These are phyloP conservation scores for Austrofundulus limnaeus DNA, from an alignment of 2,113 vertebrate species.

Conservation along the genomic window DNA sequence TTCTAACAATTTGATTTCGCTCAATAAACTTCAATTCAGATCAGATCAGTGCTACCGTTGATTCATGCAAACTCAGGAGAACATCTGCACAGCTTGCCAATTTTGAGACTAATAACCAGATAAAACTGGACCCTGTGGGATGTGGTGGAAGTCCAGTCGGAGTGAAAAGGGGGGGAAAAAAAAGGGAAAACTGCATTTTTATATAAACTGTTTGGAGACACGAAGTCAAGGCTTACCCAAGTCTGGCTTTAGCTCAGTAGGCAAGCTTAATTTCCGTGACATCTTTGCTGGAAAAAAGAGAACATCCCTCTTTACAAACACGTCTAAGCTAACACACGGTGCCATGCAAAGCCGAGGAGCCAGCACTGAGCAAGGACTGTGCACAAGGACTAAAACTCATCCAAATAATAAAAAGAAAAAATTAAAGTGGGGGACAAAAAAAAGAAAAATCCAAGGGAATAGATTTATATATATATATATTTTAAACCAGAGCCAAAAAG, in stretches of 20 bases:
- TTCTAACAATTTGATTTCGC: constrained; percentile 22
- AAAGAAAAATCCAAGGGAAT: too few relatives aligned
- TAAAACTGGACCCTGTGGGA: constrained; percentile 55
- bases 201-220: constrained; percentile 70
- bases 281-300: constrained; percentile 98
- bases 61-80: constrained; percentile 66
- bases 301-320: constrained; percentile 92
- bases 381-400: constrained; percentile 51
- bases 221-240: constrained; percentile 94
- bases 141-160: constrained; percentile 60
- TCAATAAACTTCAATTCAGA: constrained; percentile 25
- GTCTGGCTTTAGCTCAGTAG: constrained; percentile 99
- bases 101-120: constrained; percentile 61
- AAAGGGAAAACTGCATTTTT: constrained; percentile 55
- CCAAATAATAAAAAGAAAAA: constrained; percentile 16
- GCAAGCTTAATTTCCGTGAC: constrained; percentile 99
- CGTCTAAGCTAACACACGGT: constrained; percentile 71
- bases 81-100: constrained; percentile 58
- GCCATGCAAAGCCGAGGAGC: constrained; percentile 78
- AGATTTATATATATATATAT: too few relatives aligned
- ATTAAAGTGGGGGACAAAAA: constrained; percentile 36
- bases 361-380: constrained; percentile 47
- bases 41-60: constrained; percentile 63
- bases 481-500: constrained; percentile 39
- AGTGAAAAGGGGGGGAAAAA: constrained; percentile 31